phyloP scores from a whole-genome alignment of 1,140 invertebrate species.

The Geopemphigus sp. region DNA sequence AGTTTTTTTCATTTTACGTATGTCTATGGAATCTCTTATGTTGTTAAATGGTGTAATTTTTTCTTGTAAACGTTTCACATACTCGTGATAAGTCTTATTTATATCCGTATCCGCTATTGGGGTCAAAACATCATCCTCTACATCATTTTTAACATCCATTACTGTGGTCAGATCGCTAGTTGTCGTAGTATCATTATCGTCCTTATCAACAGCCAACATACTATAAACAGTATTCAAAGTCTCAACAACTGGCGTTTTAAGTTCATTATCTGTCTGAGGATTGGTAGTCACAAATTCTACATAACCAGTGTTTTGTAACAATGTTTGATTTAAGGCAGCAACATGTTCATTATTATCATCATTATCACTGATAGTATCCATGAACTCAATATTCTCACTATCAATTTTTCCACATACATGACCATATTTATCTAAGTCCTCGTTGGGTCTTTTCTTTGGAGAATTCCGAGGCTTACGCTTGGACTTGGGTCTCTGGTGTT shows the following conservation, averaged over 20 bases:
- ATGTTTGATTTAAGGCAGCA: constrained; percentile 57
- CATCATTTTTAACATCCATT: constrained; percentile 48
- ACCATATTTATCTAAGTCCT: constrained; percentile 55
- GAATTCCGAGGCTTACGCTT: constrained; percentile 54
- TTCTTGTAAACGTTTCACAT: constrained; percentile 67
- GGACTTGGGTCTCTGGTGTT: constrained; percentile 57
- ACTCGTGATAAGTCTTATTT: constrained; percentile 61
- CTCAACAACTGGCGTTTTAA: constrained; percentile 48
- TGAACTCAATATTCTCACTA: constrained; percentile 64
- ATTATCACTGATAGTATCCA: constrained; percentile 68
- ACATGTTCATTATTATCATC: constrained; percentile 53
- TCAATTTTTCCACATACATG: constrained; percentile 59
- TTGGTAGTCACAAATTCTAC: constrained; percentile 64
- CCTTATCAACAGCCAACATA: constrained; percentile 54
- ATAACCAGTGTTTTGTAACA: constrained; percentile 66
- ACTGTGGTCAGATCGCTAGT: constrained; percentile 54
- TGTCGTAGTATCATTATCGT: constrained; percentile 54
- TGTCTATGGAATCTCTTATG: constrained; percentile 68
- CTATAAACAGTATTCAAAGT: constrained; percentile 40
- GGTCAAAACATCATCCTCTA: constrained; percentile 25
- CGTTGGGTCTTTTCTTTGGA: constrained; percentile 55
- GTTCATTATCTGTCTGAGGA: constrained; percentile 52
- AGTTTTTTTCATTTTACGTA: constrained; percentile 62
- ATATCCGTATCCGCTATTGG: constrained; percentile 8
- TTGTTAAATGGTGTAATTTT: constrained; percentile 71